phyloP scores from a whole-genome alignment of 2,888 invertebrate species.

The Lacanobia oleracea region DNA sequence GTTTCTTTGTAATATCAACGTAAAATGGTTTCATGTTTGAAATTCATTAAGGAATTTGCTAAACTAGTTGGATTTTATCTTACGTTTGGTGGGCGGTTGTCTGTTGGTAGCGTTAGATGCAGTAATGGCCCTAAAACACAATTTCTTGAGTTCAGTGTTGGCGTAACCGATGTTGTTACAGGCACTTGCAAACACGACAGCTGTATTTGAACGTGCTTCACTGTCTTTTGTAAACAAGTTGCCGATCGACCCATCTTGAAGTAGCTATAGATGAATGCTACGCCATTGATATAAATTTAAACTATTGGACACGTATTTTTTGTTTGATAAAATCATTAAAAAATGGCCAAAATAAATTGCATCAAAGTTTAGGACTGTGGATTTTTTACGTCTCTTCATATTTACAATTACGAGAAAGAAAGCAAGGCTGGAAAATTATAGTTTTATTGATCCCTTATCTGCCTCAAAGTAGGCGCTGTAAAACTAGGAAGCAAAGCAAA shows the following conservation, averaged over 20 bases:
- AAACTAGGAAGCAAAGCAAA: neutral
- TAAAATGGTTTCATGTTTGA: neutral
- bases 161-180: neutral
- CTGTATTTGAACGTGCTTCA: neutral
- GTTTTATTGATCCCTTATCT: neutral
- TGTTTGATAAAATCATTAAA: too few relatives aligned
- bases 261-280: too few relatives aligned
- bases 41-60: neutral
- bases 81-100: neutral
- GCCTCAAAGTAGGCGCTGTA: neutral
- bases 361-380: too few relatives aligned
- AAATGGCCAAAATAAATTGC: too few relatives aligned
- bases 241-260: neutral
- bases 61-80: neutral
- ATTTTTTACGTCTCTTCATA: too few relatives aligned
- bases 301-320: too few relatives aligned
- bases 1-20: conserved; percentile 23
- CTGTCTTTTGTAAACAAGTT: neutral
- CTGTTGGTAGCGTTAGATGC: neutral
- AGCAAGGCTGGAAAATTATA: neutral
- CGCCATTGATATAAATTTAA: too few relatives aligned
- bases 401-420: neutral
- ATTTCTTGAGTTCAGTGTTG: neutral
- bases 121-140: neutral
- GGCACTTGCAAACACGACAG: neutral